These are phyloP conservation scores for Wiebesia pumilae DNA, from an alignment of 1,140 invertebrate genomes.

Conservation along the genomic window DNA sequence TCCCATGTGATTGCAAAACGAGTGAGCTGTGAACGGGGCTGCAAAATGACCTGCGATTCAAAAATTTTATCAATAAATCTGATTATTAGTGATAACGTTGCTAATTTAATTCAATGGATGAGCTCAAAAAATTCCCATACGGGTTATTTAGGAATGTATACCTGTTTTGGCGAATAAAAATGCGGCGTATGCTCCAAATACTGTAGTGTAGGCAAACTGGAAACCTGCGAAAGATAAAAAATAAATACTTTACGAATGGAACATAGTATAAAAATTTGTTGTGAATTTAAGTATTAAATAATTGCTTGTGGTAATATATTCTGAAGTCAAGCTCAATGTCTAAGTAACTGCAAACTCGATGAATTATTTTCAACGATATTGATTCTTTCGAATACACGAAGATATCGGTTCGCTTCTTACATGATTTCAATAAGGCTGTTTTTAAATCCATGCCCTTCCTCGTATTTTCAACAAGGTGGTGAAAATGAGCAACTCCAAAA, in stretches of 20 bases:
- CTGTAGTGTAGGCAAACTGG: conserved; percentile 92
- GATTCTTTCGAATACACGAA: not conserved
- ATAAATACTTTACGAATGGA: not conserved
- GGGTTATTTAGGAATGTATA: conserved; percentile 61
- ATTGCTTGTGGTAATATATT: not conserved
- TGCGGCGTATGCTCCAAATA: conserved; percentile 95
- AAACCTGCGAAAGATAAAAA: conserved; percentile 78
- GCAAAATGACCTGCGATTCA: conserved; percentile 85
- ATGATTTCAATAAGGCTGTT: conserved; percentile 81
- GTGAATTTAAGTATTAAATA: not conserved
- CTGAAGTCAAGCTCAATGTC: not conserved
- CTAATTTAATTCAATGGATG: conserved; percentile 4
- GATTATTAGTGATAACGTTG: not conserved
- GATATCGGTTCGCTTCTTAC: conserved; percentile 74
- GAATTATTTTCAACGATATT: not conserved
- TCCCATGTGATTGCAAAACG: conserved; percentile 97
- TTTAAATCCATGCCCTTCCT: conserved; percentile 81
- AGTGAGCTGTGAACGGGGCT: conserved; percentile 91
- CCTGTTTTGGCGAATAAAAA: conserved; percentile 88
- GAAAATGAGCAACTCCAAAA: conserved; percentile 95
- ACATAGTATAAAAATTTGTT: not conserved
- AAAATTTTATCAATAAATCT: conserved; percentile 37
- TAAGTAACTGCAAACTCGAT: not conserved
- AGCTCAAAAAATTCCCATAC: not conserved
- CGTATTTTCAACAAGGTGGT: conserved; percentile 90